Evolutionary conservation across 2,113 vertebrate genomes (phyloP), one percentile per base, ranked within the genome.

Genomic region (Harpagus bidentatus): DNA sequence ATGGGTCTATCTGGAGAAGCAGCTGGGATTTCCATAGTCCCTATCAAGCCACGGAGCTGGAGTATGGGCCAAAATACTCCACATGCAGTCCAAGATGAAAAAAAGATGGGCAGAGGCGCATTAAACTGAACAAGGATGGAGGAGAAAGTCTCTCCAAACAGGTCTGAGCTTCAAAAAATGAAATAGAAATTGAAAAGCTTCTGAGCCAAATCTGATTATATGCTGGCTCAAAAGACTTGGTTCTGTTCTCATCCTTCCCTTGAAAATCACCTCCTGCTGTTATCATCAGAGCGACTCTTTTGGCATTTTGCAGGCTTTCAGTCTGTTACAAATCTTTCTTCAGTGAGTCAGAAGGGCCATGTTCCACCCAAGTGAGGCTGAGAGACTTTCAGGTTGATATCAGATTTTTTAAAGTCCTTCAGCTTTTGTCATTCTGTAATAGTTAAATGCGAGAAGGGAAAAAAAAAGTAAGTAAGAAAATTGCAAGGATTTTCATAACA

Each of bases 381-480:
- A 65, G 77, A 94, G 77, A 82, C 76, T 80, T 88, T 69, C 22
- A 73, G 32, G 28, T 76, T 97, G 88, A 95, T 59, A 65, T 92
- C 74, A 97, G 66, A 34, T 36, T 62, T 80, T 83, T 71, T 4
- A 56, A 89, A 91, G 50, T 83, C 26, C 53, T 96, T 82, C 50
- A 40, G 47, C 14, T 65, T 88, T 95, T 93, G n/a, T 80, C 73
- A 86, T 80, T 21, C 11, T 81, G 25, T 59, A 85, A 67, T 16
- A 86, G 47, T 61, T 74, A 66, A 77, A 70, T 61, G 20, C 9
- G 59, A 50, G 50, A 32, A 63, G 22, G 2, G 11, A 36, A 3
- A 18, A 40, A 40, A 31, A 40, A 43, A 58, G 2, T 31, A 14
- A 36, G 22, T 18, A 71, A 43, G 9, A 83, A 76, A 43, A 58